Evolutionary conservation across 2,797 vertebrate species (phyloP), one percentile per base, ranked within the genome.

Genomic region (Gadopsis marmoratus): DNA sequence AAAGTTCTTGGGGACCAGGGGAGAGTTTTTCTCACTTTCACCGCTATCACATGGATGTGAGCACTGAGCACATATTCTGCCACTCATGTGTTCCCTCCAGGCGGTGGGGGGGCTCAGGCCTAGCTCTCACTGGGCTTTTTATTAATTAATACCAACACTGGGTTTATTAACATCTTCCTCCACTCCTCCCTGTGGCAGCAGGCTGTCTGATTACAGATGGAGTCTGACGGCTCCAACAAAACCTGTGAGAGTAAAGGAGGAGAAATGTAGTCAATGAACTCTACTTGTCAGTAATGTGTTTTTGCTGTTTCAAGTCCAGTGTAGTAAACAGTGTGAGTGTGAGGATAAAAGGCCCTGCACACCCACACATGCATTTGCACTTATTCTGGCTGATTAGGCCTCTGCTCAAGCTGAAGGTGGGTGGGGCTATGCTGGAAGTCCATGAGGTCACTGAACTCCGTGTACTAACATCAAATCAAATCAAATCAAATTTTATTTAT

Each of bases 101-200:
- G 63, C 56, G 0, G n/a, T 61, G 50, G 55, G 59, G 67, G 54
- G 26, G 16, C 29, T 50, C 55, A 41, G 45, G 21, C 64, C 70
- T 64, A 19, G 35, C 74, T 78, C 84, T 85, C 72, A 29, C 35
- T 19, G 53, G 69, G 74, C 45, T 62, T 55, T 82, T 82, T 26
- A 26, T 82, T 79, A 86, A 82, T 84, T 84, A 82, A 81, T 84
- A 56, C 66, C 64, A 66, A 62, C 61, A 23, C 48, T 71, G 35
- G 26, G 62, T 82, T 86, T 76, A 84, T 86, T 83, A 83, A 84
- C 56, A 5, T 74, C 60, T 66, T 60, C 26, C 10, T 56, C 43
- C 65, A 77, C 50, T 48, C 70, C 50, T 74, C 78, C 76, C 74
- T 21, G 35, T 79, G 71, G 81, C 60, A 75, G 66, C 70, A 66